Evolutionary conservation across 1,140 invertebrate genomes (phyloP), one percentile per base, ranked within the genome.

Genomic region (Hyphantria cunea): DNA sequence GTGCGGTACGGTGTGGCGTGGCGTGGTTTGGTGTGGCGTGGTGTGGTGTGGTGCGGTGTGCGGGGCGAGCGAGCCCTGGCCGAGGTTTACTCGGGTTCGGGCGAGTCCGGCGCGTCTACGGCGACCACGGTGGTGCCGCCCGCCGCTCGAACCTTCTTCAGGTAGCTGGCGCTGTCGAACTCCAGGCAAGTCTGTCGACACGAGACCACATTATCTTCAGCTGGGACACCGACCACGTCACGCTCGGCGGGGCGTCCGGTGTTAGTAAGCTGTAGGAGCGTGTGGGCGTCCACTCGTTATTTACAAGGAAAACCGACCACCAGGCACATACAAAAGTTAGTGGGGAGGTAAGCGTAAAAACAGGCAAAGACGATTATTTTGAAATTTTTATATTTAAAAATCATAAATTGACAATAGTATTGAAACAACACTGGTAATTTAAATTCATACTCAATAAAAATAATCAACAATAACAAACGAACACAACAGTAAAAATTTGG

Each of bases 101-200:
- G 87, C 66, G 87, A 89, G 74, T 90, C 87, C 52, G 83, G 83
- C 70, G 82, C 84, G 79, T 88, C 87, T 52, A 72, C 73, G 6
- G 80, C 72, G 47, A 73, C 74, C 52, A 82, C 59, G 53, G 79
- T 80, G 62, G 80, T 82, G 60, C 69, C 80, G 69, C 72, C 85
- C 49, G 84, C 82, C 14, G 79, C 80, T 37, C 83, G 84, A 47
- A 82, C 86, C 69, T 82, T 86, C 78, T 83, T 82, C 80, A 90
- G 62, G 81, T 90, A 89, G 72, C 75, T 80, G 58, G 53, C 86
- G 81, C 88, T 90, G 83, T 90, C 88, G 84, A 90, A 90, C 82
- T 90, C 87, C 84, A 90, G 77, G 82, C 87, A 90, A 73, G 73
- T 85, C 86, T 90, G 87, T 77, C 59, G 68, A 82, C 60, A 77